Percentiles rank a stretch among this genome's conserved stretches.
These are phyloP conservation scores for Hemibagrus guttatus DNA, from an alignment of 2,797 vertebrate genomes.

Conservation along the genomic window DNA sequence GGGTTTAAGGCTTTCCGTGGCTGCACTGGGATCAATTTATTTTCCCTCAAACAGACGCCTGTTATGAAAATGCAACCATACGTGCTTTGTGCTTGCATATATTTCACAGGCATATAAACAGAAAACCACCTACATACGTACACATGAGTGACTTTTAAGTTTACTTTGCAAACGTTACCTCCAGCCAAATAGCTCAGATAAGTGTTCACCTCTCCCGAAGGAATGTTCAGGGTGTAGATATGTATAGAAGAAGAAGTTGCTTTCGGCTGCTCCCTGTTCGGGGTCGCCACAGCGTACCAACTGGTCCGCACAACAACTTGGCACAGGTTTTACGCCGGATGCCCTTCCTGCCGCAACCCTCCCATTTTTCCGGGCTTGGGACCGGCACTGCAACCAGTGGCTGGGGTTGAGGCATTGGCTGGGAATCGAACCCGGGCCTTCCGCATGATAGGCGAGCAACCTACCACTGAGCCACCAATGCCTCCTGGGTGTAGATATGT, in stretches of 20 bases:
- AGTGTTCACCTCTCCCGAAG: conserved; percentile 25
- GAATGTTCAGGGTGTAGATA: conserved; percentile 49
- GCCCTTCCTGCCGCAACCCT: too few relatives aligned
- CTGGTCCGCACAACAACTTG: too few relatives aligned
- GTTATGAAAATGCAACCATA: conserved; percentile 36
- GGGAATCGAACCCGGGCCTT: too few relatives aligned
- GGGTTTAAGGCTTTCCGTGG: conserved; percentile 56
- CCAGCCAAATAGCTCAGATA: conserved; percentile 44
- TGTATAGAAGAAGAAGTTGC: too few relatives aligned
- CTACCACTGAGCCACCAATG: too few relatives aligned
- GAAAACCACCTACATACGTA: conserved; percentile 15
- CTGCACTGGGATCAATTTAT: conserved; percentile 52
- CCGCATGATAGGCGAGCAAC: too few relatives aligned
- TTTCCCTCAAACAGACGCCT: conserved; percentile 47
- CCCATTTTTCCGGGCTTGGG: too few relatives aligned
- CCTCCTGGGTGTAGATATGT: conserved; percentile 42
- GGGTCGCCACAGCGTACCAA: too few relatives aligned
- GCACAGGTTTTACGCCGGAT: too few relatives aligned
- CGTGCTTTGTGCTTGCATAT: conserved; percentile 21
- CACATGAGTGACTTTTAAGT: conserved; percentile 22
- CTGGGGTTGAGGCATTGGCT: too few relatives aligned
- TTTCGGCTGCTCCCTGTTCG: too few relatives aligned
- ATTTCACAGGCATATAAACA: conserved; percentile 34
- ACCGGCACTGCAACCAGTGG: too few relatives aligned
- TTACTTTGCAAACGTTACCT: conserved; percentile 27